phyloP scores from a whole-genome alignment of 2,797 vertebrate genomes.

The Vipera ursinii region DNA sequence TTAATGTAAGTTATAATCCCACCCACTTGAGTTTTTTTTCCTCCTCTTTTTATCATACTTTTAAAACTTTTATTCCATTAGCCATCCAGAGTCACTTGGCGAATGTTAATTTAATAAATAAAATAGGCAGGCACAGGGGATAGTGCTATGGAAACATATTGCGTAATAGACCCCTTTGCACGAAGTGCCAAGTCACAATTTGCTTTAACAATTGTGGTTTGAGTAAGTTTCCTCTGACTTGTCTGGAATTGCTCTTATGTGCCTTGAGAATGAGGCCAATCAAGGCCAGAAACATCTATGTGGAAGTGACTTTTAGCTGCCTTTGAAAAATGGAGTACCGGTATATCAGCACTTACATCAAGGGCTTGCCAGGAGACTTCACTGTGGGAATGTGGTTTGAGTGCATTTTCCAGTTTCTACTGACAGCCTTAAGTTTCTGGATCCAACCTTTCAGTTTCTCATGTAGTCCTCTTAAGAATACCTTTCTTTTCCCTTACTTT shows the following conservation, averaged over 20 bases:
- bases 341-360: neutral
- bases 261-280: too few relatives aligned
- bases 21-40: neutral
- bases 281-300: too few relatives aligned
- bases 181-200: too few relatives aligned
- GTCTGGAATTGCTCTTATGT: too few relatives aligned
- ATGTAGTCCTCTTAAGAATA: neutral
- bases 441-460: neutral
- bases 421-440: neutral
- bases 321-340: neutral
- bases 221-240: too few relatives aligned
- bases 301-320: too few relatives aligned
- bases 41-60: neutral
- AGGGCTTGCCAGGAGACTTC: neutral
- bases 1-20: neutral
- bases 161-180: too few relatives aligned
- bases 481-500: neutral
- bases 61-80: neutral
- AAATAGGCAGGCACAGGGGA: neutral
- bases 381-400: neutral
- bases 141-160: too few relatives aligned
- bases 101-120: neutral
- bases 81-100: neutral
- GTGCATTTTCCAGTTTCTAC: neutral
- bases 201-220: too few relatives aligned